phyloP scores from a whole-genome alignment of 2,888 invertebrate genomes.

The Callosobruchus maculatus region DNA sequence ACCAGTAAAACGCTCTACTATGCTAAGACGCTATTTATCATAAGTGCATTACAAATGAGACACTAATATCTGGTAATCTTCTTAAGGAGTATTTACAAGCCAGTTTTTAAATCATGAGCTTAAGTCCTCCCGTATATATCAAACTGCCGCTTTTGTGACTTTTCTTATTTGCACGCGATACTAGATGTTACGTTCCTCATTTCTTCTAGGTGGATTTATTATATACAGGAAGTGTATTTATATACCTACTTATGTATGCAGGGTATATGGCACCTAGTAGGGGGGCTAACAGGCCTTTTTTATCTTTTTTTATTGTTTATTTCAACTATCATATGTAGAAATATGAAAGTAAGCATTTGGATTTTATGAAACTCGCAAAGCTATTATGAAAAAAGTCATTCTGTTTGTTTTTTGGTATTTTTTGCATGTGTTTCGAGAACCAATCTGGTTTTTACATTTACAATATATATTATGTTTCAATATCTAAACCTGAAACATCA shows the following conservation, averaged over 20 bases:
- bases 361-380: no score
- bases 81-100: background rate
- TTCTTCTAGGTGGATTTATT: background rate
- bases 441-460: no score
- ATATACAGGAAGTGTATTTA: background rate
- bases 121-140: background rate
- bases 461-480: no score
- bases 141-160: background rate
- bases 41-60: background rate
- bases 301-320: no score
- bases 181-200: background rate
- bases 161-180: background rate
- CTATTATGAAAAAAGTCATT: no score
- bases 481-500: no score
- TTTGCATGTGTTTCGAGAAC: no score
- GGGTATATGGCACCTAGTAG: background rate
- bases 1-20: background rate
- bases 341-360: no score
- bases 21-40: background rate
- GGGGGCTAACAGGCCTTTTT: no score
- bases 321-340: no score
- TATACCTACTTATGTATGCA: background rate
- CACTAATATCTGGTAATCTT: background rate
- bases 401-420: no score
- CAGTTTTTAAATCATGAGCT: background rate